Percentiles rank a stretch among this genome's conserved stretches.
These are phyloP conservation scores for Myocastor coypus DNA, from an alignment of 2,113 vertebrate genomes.

Conservation along the genomic window DNA sequence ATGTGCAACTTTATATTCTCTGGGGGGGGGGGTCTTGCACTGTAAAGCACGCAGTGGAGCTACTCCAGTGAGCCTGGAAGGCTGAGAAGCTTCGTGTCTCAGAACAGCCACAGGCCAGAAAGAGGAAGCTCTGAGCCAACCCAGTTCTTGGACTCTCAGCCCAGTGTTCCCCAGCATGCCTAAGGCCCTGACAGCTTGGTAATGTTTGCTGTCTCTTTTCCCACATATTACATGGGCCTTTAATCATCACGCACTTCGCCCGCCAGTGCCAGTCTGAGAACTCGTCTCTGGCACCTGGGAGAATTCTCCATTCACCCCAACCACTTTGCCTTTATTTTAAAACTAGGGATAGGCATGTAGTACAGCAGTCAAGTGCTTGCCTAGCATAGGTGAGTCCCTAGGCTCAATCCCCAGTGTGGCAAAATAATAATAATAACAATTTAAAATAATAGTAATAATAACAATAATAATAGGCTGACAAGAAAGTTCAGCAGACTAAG, in stretches of 20 bases:
- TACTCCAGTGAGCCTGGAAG: background rate
- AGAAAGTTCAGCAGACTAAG: too few relatives aligned
- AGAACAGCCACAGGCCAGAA: background rate
- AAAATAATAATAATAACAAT: background rate
- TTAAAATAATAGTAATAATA: background rate
- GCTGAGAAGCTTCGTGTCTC: background rate
- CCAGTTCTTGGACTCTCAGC: background rate
- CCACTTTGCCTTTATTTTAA: background rate
- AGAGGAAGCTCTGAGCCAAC: background rate
- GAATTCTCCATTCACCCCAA: background rate
- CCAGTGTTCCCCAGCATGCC: background rate
- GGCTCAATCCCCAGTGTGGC: background rate
- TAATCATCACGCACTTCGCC: background rate
- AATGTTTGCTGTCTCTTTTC: background rate
- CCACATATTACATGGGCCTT: background rate
- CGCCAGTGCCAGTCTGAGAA: background rate
- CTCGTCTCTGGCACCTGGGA: background rate
- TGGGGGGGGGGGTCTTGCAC: background rate
- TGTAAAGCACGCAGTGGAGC: background rate
- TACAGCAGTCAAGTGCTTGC: background rate
- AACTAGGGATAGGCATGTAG: background rate
- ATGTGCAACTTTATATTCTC: background rate
- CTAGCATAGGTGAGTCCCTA: background rate
- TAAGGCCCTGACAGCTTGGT: background rate
- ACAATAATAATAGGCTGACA: too few relatives aligned